phyloP scores from a whole-genome alignment of 2,797 vertebrate genomes.

The Gymnothorax reevesii region DNA sequence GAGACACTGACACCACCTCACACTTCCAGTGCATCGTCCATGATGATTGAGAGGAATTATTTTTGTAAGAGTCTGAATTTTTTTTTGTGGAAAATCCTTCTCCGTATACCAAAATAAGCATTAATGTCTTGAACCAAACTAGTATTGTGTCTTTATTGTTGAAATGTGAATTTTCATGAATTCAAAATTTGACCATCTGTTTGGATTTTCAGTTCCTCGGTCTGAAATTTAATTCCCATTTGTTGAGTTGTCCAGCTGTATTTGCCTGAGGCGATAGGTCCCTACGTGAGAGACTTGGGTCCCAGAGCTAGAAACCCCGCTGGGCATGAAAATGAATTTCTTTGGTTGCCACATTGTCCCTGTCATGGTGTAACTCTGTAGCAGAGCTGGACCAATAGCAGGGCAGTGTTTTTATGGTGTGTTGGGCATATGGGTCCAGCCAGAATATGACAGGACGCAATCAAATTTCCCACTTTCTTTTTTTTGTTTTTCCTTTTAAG shows the following conservation, averaged over 20 bases:
- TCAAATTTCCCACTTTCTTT: neutral
- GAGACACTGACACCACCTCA: no score
- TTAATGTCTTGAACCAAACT: no score
- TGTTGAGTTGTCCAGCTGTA: neutral
- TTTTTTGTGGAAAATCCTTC: no score
- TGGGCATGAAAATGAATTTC: conserved; percentile 16
- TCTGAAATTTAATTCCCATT: neutral
- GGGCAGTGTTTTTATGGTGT: neutral
- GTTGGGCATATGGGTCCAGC: neutral
- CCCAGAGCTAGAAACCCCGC: neutral
- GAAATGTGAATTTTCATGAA: neutral
- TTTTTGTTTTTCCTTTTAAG: neutral
- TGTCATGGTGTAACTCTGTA: neutral
- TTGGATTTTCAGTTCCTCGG: neutral
- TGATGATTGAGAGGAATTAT: no score
- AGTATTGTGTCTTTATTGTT: no score
- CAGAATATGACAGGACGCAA: neutral
- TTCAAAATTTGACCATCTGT: neutral
- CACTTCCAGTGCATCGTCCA: no score
- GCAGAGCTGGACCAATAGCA: neutral
- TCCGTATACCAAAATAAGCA: no score
- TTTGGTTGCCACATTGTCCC: neutral
- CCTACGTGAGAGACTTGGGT: neutral
- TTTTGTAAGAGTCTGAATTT: no score
- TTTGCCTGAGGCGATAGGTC: neutral